Base-by-base conservation (phyloP, 1,140 invertebrate genomes). In the Octopus sinensis region DNA sequence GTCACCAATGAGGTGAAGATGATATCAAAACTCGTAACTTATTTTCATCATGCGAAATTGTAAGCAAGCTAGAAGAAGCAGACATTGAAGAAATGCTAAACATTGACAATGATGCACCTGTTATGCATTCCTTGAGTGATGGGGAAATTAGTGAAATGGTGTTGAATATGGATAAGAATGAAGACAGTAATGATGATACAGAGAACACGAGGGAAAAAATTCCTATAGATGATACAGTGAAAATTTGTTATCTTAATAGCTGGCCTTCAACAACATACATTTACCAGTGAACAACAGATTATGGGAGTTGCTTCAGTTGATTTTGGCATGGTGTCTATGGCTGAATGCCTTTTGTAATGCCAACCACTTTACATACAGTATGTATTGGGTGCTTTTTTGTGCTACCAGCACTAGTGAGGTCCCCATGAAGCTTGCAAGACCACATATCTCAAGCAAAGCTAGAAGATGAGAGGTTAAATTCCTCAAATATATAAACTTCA, bases 221-320 rank as follows among this genome's bases (percentile, higher is more conserved):
- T 12, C 62, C 62, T n/a, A 68, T 68, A 68, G 62, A 68, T 68
- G 62, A 68, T 68, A 68, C 62, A n/a, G 62, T 68, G 62, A 68
- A 68, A 68, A 68, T 68, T 12, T 68, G 62, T 68, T 12, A n/a
- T 13, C 62, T 68, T 68, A 68, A 13, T 68, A 43, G 62, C 12
- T 13, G 62, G 62, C 12, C 62, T 68, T 13, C 12, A 68, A n/a
- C 62, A 68, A 68, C n/a, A n/a, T 68, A 3, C 62, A 68, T 68
- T 68, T n/a, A 68, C 3, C 12, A 68, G 12, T 68, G 62, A 68
- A 68, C 62, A 68, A 68, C 12, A 68, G 1, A 68, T 68, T n/a
- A 68, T 68, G 12, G 12, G 12, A 68, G 62, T 68, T 68, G 30
- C 30, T 43, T 43, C 30, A 43, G 30, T 43, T 43, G 30, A 43